Conservation (phyloP, 2,888 invertebrate genomes). For the Cinara cedri region DNA sequence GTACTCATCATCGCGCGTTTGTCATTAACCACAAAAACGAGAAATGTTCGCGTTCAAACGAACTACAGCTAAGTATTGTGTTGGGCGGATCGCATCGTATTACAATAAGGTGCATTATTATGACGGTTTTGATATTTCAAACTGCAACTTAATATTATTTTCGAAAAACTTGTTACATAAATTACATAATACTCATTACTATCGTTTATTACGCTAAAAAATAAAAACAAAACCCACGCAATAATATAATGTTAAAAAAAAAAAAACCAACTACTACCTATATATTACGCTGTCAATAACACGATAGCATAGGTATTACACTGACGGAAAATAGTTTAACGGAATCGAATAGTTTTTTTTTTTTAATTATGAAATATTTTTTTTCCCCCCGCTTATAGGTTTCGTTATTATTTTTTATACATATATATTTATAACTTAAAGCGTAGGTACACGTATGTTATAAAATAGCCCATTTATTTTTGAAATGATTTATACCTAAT, state of each 20-base stretch:
- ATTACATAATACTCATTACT: background rate
- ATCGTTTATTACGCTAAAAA: background rate
- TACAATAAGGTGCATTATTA: too few relatives aligned
- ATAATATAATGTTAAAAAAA: background rate
- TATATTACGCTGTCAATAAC: background rate
- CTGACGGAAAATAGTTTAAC: background rate
- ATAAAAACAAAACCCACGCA: constrained; percentile 2
- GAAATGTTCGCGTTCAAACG: too few relatives aligned
- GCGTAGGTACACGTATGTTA: too few relatives aligned
- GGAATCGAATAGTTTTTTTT: background rate
- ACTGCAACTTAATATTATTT: background rate
- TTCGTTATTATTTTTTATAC: too few relatives aligned
- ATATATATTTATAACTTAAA: too few relatives aligned
- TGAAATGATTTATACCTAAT: too few relatives aligned
- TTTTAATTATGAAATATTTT: constrained; percentile 19
- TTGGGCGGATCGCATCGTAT: too few relatives aligned
- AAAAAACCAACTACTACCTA: constrained; percentile 1
- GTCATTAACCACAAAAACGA: too few relatives aligned
- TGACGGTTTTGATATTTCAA: background rate
- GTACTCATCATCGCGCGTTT: too few relatives aligned
- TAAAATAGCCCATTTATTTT: too few relatives aligned
- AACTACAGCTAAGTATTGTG: too few relatives aligned
- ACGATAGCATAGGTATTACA: too few relatives aligned
- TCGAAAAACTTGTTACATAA: constrained; percentile 24
- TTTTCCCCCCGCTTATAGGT: background rate